phyloP scores from a whole-genome alignment of 2,797 vertebrate species.

The Hylomyscus alleni region DNA sequence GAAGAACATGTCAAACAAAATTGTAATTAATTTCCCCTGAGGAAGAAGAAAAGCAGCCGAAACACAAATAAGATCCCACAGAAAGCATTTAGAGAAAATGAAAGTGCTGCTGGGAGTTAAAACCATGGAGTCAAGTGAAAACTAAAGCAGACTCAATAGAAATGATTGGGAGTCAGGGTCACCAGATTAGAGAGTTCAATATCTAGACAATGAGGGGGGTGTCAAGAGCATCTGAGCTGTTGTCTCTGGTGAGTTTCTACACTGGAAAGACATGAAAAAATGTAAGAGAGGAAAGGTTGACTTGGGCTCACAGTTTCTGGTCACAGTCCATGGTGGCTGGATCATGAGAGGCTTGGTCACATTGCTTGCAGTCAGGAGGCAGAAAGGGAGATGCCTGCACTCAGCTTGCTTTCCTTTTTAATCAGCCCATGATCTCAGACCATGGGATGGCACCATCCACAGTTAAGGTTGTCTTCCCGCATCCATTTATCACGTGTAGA shows the following conservation, averaged over 20 bases:
- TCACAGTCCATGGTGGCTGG: neutral
- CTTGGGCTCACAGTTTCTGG: neutral
- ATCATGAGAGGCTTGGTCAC: neutral
- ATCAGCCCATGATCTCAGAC: neutral
- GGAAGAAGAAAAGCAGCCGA: neutral
- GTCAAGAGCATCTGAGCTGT: neutral
- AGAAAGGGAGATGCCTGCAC: neutral
- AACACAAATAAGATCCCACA: neutral
- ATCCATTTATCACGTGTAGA: too few species aligned
- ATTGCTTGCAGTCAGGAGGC: neutral
- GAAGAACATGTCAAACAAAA: neutral
- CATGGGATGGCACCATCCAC: neutral
- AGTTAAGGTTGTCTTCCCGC: neutral
- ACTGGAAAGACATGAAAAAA: neutral
- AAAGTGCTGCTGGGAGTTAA: neutral
- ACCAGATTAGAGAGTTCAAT: too few species aligned
- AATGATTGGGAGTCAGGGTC: neutral
- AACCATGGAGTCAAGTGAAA: neutral
- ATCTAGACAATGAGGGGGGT: too few species aligned
- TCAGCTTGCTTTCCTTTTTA: neutral
- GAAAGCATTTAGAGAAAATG: neutral
- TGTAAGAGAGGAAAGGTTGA: too few species aligned
- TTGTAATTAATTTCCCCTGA: neutral
- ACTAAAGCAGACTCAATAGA: neutral
- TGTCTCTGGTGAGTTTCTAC: neutral